These are phyloP conservation scores for Enteromius thamalakanensis DNA, from an alignment of 2,797 vertebrate species.

Conservation along the genomic window DNA sequence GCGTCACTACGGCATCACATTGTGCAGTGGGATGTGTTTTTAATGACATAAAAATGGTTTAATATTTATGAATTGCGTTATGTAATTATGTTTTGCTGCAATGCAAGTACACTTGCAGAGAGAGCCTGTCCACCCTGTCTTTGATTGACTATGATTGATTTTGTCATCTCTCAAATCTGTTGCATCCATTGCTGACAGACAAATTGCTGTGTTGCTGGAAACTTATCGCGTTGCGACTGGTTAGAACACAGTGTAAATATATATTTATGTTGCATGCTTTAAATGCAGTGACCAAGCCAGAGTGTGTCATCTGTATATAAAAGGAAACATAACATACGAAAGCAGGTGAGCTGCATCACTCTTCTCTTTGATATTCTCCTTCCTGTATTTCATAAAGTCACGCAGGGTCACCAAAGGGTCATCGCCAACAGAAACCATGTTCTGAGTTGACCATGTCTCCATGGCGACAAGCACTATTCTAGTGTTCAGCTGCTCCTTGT, in stretches of 20 bases:
- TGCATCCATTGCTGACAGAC: not conserved
- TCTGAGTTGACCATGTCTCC: slow-evolving; percentile 94
- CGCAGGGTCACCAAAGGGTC: slow-evolving; percentile 91
- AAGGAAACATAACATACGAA: slow-evolving; percentile 81
- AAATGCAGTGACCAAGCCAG: not conserved
- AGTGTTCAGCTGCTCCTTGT: slow-evolving; percentile 97
- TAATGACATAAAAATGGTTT: no score
- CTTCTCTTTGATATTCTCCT: slow-evolving; percentile 84
- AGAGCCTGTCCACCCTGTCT: not conserved
- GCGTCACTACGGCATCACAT: no score
- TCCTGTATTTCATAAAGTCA: slow-evolving; percentile 93
- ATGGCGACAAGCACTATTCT: slow-evolving; percentile 95
- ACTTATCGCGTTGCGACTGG: not conserved
- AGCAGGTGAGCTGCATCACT: slow-evolving; percentile 92
- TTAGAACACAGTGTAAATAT: not conserved
- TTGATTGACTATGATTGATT: not conserved
- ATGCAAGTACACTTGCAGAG: not conserved
- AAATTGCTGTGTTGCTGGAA: not conserved
- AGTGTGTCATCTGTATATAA: slow-evolving; percentile 11
- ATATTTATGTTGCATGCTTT: not conserved
- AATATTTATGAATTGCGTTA: not conserved
- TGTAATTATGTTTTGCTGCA: not conserved
- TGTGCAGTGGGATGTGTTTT: no score
- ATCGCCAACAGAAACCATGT: slow-evolving; percentile 86
- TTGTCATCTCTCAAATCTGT: not conserved